These are phyloP conservation scores for Neodiprion virginianus DNA, from an alignment of 1,140 invertebrate species.

Conservation along the genomic window DNA sequence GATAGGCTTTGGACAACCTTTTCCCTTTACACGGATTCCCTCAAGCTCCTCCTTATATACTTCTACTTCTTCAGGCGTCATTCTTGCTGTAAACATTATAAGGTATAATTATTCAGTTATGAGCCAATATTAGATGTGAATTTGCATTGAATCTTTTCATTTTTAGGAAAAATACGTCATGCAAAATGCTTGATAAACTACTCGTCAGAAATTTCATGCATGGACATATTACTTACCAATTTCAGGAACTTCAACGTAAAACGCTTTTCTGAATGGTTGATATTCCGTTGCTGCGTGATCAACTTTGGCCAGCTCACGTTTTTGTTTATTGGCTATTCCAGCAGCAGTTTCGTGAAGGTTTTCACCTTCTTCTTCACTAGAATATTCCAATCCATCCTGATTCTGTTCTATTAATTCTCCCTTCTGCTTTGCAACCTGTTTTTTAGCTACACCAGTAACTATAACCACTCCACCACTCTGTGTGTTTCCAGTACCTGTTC, in stretches of 20 bases:
- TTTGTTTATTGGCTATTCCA: slow-evolving; percentile 86
- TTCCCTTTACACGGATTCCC: slow-evolving; percentile 84
- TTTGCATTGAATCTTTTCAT: too few species aligned
- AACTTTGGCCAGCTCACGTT: slow-evolving; percentile 89
- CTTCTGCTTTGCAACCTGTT: slow-evolving; percentile 75
- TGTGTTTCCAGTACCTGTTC: slow-evolving; percentile 36
- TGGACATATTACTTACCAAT: slow-evolving; percentile 44
- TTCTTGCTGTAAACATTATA: slow-evolving; percentile 74
- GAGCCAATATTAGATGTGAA: too few species aligned
- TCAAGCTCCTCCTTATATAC: slow-evolving; percentile 85
- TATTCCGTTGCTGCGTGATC: slow-evolving; percentile 87
- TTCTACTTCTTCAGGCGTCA: slow-evolving; percentile 91
- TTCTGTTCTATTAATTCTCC: slow-evolving; percentile 98
- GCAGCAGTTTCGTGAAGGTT: slow-evolving; percentile 92
- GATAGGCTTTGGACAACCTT: slow-evolving; percentile 93
- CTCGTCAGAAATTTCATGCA: slow-evolving; percentile 6
- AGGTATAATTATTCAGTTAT: slow-evolving; percentile 46
- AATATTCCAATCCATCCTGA: slow-evolving; percentile 96
- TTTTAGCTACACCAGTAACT: slow-evolving; percentile 91
- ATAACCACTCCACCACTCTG: slow-evolving; percentile 72
- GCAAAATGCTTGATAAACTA: background rate
- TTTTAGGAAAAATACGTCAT: slow-evolving; percentile 41
- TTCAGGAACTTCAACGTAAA: slow-evolving; percentile 95
- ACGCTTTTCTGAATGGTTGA: slow-evolving; percentile 90
- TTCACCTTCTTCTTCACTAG: slow-evolving; percentile 95